phyloP scores from a whole-genome alignment of 2,888 invertebrate genomes.

The Cyclophora albipunctata region DNA sequence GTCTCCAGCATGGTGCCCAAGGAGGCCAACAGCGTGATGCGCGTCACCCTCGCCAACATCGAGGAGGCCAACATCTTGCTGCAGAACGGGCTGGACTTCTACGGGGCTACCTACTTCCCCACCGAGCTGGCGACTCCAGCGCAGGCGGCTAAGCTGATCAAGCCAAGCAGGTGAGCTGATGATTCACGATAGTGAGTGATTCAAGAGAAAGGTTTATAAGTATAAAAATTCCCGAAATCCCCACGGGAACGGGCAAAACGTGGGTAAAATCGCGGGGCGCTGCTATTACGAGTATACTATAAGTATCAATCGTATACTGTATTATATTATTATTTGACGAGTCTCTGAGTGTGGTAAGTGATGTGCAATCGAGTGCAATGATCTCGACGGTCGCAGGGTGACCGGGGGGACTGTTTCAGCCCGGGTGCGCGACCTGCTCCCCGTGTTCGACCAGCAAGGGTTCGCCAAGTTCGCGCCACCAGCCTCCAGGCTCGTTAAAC shows the following conservation, averaged over 20 bases:
- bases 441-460: slow-evolving; percentile 90
- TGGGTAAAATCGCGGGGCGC: no score
- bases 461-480: slow-evolving; percentile 89
- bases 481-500: slow-evolving; percentile 84
- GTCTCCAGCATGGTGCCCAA: slow-evolving; percentile 70
- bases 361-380: no score
- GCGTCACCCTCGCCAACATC: slow-evolving; percentile 83
- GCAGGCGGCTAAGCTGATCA: slow-evolving; percentile 77
- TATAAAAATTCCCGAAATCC: no score
- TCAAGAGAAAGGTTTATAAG: no score
- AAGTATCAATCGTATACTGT: no score
- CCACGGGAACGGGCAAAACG: no score
- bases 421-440: slow-evolving; percentile 82
- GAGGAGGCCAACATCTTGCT: slow-evolving; percentile 86
- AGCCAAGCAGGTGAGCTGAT: slow-evolving; percentile 57
- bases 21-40: slow-evolving; percentile 79
- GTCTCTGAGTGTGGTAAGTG: no score
- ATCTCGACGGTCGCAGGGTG: slow-evolving; percentile 59
- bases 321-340: no score
- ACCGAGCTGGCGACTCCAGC: slow-evolving; percentile 84
- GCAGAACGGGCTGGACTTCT: slow-evolving; percentile 90
- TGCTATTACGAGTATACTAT: no score
- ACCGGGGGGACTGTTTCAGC: slow-evolving; percentile 80
- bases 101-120: slow-evolving; percentile 91
- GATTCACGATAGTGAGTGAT: no score